Evolutionary conservation across 2,888 invertebrate species (phyloP).

Genomic region (Invenusta paracnida): DNA sequence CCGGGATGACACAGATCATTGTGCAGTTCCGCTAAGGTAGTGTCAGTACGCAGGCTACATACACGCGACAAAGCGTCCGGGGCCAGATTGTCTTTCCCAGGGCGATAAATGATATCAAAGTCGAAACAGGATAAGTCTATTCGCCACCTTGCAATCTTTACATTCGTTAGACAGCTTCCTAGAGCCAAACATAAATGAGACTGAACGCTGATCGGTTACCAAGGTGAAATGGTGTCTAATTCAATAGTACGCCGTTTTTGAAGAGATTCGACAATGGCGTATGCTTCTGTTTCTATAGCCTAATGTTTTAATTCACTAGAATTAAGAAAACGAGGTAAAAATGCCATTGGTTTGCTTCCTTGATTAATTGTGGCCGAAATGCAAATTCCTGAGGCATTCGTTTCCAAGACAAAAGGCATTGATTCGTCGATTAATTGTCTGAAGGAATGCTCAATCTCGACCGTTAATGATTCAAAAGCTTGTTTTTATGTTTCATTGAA

Average conservation of each 20-base stretch:
- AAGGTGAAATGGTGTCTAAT: background rate
- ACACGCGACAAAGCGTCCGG: slow-evolving; percentile 37
- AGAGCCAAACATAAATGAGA: background rate
- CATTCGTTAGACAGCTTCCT: slow-evolving; percentile 31
- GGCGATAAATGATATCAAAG: slow-evolving; percentile 39
- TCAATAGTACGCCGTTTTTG: background rate
- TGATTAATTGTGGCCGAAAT: background rate
- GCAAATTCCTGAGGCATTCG: background rate
- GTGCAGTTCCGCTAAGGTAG: slow-evolving; percentile 42
- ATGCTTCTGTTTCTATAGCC: background rate
- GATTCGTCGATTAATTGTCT: background rate
- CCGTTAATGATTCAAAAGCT: background rate
- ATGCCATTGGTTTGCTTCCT: background rate
- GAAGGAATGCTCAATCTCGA: background rate
- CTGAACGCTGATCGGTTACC: background rate
- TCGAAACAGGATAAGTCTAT: slow-evolving; percentile 31
- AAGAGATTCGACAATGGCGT: background rate
- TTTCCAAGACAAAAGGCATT: background rate
- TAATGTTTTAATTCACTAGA: background rate
- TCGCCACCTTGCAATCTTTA: slow-evolving; percentile 39
- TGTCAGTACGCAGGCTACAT: background rate
- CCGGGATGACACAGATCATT: slow-evolving; percentile 46
- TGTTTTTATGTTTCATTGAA: background rate
- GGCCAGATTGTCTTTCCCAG: slow-evolving; percentile 29
- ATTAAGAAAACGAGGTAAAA: background rate